Percentiles rank a stretch among this genome's conserved stretches.
phyloP scores from a whole-genome alignment of 2,888 invertebrate genomes.

The Tolmerus cingulatus region DNA sequence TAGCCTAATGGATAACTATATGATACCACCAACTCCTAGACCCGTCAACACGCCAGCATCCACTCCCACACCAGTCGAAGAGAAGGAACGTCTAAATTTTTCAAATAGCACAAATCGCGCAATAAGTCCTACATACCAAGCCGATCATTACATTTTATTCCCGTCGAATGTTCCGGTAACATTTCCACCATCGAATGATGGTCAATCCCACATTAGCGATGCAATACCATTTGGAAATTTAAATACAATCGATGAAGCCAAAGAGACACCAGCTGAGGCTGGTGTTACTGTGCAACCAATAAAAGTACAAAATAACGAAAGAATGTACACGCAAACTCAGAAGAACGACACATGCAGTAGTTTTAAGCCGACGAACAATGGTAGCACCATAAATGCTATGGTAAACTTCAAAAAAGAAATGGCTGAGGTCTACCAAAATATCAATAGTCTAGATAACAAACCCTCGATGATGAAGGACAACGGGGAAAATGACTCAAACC shows the following conservation, averaged over 20 bases:
- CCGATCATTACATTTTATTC: slow-evolving; percentile 62
- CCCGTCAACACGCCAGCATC: slow-evolving; percentile 62
- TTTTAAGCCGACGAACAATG: slow-evolving; percentile 15
- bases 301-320: slow-evolving; percentile 57
- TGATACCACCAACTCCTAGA: slow-evolving; percentile 72
- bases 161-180: slow-evolving; percentile 62
- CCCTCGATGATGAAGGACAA: neutral
- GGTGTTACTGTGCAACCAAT: slow-evolving; percentile 60
- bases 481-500: neutral
- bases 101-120: slow-evolving; percentile 52
- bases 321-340: slow-evolving; percentile 51
- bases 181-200: slow-evolving; percentile 43
- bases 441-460: slow-evolving; percentile 18
- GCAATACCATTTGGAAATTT: slow-evolving; percentile 54
- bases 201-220: slow-evolving; percentile 53
- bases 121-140: slow-evolving; percentile 48
- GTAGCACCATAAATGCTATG: neutral
- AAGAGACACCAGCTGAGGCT: slow-evolving; percentile 56
- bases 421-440: slow-evolving; percentile 39
- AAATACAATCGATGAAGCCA: slow-evolving; percentile 62
- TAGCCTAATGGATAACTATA: slow-evolving; percentile 67
- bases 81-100: slow-evolving; percentile 60
- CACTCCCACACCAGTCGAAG: slow-evolving; percentile 54
- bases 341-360: slow-evolving; percentile 21
- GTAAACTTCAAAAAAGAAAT: slow-evolving; percentile 43